Conservation (phyloP, 2,797 vertebrate genomes). For the Pseudochromis fuscus region DNA sequence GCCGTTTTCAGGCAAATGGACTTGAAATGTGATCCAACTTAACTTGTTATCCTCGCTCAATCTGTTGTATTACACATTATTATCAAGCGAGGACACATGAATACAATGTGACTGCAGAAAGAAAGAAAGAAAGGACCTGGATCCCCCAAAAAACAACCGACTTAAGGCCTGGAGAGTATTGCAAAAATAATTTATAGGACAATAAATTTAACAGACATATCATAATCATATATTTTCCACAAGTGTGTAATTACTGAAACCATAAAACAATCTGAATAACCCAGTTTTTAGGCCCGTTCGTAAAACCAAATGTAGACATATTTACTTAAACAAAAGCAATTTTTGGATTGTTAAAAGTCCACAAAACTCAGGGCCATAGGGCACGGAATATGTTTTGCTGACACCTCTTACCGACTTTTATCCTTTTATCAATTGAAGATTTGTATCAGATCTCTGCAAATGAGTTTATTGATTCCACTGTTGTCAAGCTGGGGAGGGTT, state of each 20-base stretch:
- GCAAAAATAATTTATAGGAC: not conserved
- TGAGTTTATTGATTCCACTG: constrained; percentile 75
- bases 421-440: constrained; percentile 64
- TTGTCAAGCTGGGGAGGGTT: constrained; percentile 55
- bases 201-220: not conserved
- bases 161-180: not conserved
- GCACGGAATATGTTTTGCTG: constrained; percentile 50
- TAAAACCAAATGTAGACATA: constrained; percentile 11
- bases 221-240: not conserved
- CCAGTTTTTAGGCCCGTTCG: constrained; percentile 8
- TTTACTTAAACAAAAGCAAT: not conserved
- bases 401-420: constrained; percentile 54
- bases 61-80: constrained; percentile 7
- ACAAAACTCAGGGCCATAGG: constrained; percentile 3
- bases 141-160: constrained; percentile 7
- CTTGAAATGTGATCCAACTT: constrained; percentile 35
- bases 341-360: not conserved
- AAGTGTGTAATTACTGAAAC: not conserved
- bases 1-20: constrained; percentile 44
- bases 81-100: not conserved
- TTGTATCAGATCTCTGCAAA: constrained; percentile 69
- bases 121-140: constrained; percentile 13
- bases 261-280: not conserved
- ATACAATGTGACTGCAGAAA: not conserved
- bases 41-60: constrained; percentile 28